Base-by-base conservation (phyloP, 2,797 vertebrate species). In the Nannoperca obscura region DNA sequence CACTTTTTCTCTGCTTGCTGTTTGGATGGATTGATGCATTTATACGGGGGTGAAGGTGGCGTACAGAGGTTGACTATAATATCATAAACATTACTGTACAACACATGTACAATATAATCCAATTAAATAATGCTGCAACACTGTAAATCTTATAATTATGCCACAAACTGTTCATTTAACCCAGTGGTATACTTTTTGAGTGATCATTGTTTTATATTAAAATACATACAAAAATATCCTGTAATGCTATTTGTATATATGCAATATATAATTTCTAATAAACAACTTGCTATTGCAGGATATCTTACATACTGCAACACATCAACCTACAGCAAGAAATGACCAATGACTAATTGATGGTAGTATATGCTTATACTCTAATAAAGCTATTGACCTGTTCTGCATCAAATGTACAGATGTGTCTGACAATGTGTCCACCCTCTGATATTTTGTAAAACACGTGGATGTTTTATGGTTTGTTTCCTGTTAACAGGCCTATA, bases 1-100 rank as follows among this genome's bases (percentile, higher is more conserved):
- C 46, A 60, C 49, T 53, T 76, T 69, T 71, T 66, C 27, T 30
- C 64, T n/a, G 55, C 42, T 46, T 24, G 54, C 54, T 40, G 65
- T 85, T 83, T 53, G 62, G 58, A 64, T 50, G 59, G 76, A 74
- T 79, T 72, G 17, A 81, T 78, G 11, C 42, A 63, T 49, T 57
- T 65, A 72, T 60, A 0, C 46, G 61, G 46, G 19, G 49, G 42
- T 71, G 22, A 71, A 80, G 34, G 78, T 34, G 72, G 77, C 42
- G 62, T 15, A 42, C 7, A 20, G 7, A 47, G 49, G 38, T 54
- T 50, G 38, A 40, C 36, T 59, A 44, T 30, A 67, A 24, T 27
- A 63, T 65, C 42, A 65, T 20, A 50, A 73, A 66, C 54, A 64
- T 24, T 12, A 73, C 24, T 13, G 38, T 60, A 15, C 22, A 27